Conservation (phyloP, 2,888 invertebrate genomes). For the Branchipolynoe longqiensis region DNA sequence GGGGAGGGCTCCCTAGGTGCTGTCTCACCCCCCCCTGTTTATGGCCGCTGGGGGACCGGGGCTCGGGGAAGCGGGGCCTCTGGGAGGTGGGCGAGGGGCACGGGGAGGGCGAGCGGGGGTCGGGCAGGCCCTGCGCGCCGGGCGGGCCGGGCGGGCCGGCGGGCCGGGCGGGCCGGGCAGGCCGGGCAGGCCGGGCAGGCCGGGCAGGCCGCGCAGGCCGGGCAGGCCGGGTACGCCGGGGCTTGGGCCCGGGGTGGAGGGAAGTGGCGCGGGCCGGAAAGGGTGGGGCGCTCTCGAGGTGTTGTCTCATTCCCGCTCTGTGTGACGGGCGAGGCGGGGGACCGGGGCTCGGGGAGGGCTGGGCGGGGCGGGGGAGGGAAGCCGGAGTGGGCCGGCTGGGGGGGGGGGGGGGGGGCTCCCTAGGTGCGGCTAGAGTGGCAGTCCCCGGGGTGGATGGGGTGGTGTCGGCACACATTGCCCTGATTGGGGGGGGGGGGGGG, state of each 20-base stretch:
- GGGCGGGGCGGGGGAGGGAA: too few relatives aligned
- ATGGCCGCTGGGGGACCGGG: neutral
- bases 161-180: neutral
- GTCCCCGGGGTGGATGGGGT: too few relatives aligned
- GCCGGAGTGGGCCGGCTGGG: too few relatives aligned
- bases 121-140: neutral
- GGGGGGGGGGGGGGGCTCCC: too few relatives aligned
- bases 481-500: too few relatives aligned
- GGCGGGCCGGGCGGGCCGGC: neutral
- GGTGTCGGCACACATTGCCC: too few relatives aligned
- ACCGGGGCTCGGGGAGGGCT: too few relatives aligned
- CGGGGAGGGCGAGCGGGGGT: neutral
- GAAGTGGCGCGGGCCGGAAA: neutral
- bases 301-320: too few relatives aligned
- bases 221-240: neutral
- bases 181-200: too few relatives aligned
- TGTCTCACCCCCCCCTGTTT: too few relatives aligned
- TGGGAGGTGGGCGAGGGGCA: neutral
- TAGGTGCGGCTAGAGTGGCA: too few relatives aligned
- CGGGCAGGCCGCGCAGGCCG: neutral
- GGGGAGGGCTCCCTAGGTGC: neutral
- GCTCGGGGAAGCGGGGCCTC: neutral
- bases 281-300: neutral
- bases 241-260: neutral
- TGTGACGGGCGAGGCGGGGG: too few relatives aligned